phyloP scores from a whole-genome alignment of 2,113 vertebrate species.

The Rhizomys pruinosus region DNA sequence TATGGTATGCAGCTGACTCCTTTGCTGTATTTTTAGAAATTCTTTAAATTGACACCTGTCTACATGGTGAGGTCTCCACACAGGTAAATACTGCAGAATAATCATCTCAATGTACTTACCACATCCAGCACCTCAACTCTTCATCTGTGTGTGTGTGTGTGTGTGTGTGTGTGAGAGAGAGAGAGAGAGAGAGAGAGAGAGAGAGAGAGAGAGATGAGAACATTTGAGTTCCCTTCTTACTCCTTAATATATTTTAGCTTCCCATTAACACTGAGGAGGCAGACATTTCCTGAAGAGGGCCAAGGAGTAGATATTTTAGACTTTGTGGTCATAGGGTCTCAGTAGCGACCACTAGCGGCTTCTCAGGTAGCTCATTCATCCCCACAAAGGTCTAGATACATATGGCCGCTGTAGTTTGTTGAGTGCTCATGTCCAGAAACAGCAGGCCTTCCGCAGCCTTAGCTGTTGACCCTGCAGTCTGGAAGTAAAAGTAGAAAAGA shows the following conservation, averaged over 20 bases:
- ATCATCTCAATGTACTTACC: background rate
- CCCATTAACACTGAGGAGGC: background rate
- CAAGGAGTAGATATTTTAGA: background rate
- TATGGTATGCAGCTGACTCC: background rate
- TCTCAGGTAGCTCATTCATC: background rate
- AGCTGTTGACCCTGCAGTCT: background rate
- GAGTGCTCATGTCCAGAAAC: background rate
- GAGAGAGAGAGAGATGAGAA: too few relatives aligned
- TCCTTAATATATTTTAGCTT: background rate
- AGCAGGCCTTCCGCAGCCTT: background rate
- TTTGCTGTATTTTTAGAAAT: background rate
- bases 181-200: too few relatives aligned
- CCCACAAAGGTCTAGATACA: background rate
- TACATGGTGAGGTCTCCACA: background rate
- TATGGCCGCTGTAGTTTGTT: accelerated
- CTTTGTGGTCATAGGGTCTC: background rate
- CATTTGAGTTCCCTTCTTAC: background rate
- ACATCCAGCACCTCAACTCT: background rate
- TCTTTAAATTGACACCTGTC: background rate
- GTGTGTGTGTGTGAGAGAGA: background rate
- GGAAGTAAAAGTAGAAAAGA: background rate
- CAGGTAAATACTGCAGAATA: background rate
- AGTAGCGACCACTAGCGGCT: background rate
- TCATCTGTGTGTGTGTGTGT: background rate
- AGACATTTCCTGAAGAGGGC: background rate